Evolutionary conservation across 2,113 vertebrate genomes (phyloP), one percentile per base, ranked within the genome.

Genomic region (Alethe diademata): DNA sequence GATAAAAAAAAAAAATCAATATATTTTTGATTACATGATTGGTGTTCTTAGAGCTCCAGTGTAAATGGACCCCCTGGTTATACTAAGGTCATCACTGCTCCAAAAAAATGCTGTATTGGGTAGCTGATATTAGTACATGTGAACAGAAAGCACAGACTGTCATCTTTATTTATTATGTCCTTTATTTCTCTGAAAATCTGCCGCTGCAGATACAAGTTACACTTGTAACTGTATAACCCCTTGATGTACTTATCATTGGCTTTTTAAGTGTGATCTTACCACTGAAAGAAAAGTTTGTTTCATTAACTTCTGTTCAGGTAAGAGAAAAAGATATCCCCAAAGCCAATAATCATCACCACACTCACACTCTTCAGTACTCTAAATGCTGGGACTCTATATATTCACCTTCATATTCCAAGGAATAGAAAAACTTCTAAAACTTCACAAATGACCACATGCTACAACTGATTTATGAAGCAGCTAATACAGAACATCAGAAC

Each of bases 11-110:
- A 72, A 62, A 89, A 92, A 81, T 82, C 89, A 85, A 86, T 94
- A 24, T 26, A 43, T 51, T 70, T 93, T 92, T 93, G 40, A 96
- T 93, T 93, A 87, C 95, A 92, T 42, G n/a, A 87, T 38, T 76
- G 54, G 28, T 56, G 28, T 81, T 90, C 75, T 85, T 86, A 92
- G 64, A 89, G 43, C 22, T 85, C 20, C 43, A 91, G 14, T 35
- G n/a, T 47, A 80, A 88, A 74, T 70, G 22, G 76, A 23, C 60
- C 60, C 69, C 78, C 25, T 36, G 36, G 53, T 56, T 67, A 57
- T 6, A 29, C 29, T 74, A 70, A 89, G 66, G 69, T 88, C 87
- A 79, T 38, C 50, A 25, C 29, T 95, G 31, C 11, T 73, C 53
- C 24, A 86, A 71, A 19, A 75, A 91, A 16, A 6, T 50, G 58